Evolutionary conservation across 2,113 vertebrate genomes (phyloP), one percentile per base, ranked within the genome.

Genomic region (Atlantisia rogersi): DNA sequence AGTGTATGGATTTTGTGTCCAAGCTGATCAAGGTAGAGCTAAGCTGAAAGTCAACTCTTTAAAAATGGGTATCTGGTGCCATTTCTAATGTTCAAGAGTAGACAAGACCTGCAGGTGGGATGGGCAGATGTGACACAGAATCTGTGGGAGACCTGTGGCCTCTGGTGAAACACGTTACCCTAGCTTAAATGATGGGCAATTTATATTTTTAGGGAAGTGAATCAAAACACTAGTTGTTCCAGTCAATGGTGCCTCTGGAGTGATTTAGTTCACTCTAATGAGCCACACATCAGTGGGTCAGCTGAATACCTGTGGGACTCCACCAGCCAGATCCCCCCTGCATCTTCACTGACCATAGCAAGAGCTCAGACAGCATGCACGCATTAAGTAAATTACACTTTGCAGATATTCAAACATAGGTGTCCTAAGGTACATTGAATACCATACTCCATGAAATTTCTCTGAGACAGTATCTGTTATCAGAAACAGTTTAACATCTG

Each of bases 271-370:
- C 42, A 32, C 12, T 59, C 20, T 55, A 26, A 77, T 19, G 25
- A 73, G 80, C 7, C 1, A 19, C 18, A 50, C 0, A 0, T n/a
- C 59, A 18, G 3, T 56, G 39, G 14, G 48, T 73, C 67, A 62
- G 60, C 18, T 32, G 11, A 79, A 40, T 32, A 83, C 3, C 12
- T 40, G 18, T 35, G 6, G 21, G 44, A 32, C 16, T 87, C 22
- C 35, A 87, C 32, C 11, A 69, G 1, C 6, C 32, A 73, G 21
- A 52, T 21, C 78, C 7, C 9, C 74, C 7, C 24, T 55, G 16
- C 17, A 81, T 46, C 35, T 83, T 32, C 69, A 62, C 10, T 65
- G 64, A 25, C 12, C 29, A 32, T 21, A 59, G 24, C 11, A 64
- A 55, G 22, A 69, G 28, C 52, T 90, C 44, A 94, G 32, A 69